Base-by-base conservation (phyloP, 2,113 vertebrate species). In the Seriola quinqueradiata region DNA sequence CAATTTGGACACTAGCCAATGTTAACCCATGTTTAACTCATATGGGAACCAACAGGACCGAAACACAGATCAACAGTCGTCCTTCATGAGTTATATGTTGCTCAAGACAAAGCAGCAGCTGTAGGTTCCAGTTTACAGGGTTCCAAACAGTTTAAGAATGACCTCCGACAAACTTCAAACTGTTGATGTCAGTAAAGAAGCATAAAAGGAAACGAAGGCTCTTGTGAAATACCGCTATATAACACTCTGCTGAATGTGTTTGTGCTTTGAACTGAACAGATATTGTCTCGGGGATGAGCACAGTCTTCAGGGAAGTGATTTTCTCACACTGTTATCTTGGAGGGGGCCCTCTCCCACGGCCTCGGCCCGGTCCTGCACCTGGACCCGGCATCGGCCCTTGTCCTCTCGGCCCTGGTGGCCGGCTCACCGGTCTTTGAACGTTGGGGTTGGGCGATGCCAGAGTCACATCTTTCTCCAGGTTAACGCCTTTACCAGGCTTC, bases 381-480 rank as follows among this genome's bases (percentile, higher is more conserved):
- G 91, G 93, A 4, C 93, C 94, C 21, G 73, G 92, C 13, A 77
- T 75, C 1, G 89, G 85, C 13, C 89, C 77, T 0, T 76, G 3
- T 12, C 86, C 4, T 25, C 94, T 88, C 0, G 77, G 88, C 0
- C 86, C 84, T 0, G 88, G 92, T 0, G 94, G 86, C 32, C 82
- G 95, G 28, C 75, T 94, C 28, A 96, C 77, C 0, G 95, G 93
- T 12, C 85, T 63, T 0, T 75, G 92, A 16, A 46, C 55, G 11
- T 92, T 90, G 0, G 94, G 88, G 76, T 96, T 96, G 0, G 91
- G 83, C 0, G 86, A 89, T 0, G 79, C 80, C 52, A 95, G 79
- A 0, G 91, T 77, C 69, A 95, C 87, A 48, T 96, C 95, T 89
- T 93, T 96, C 82, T 95, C 83, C 0, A 93, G 0, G 0, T 81